These are phyloP conservation scores for Bemisia tabaci DNA, from an alignment of 1,140 invertebrate genomes.

Conservation along the genomic window DNA sequence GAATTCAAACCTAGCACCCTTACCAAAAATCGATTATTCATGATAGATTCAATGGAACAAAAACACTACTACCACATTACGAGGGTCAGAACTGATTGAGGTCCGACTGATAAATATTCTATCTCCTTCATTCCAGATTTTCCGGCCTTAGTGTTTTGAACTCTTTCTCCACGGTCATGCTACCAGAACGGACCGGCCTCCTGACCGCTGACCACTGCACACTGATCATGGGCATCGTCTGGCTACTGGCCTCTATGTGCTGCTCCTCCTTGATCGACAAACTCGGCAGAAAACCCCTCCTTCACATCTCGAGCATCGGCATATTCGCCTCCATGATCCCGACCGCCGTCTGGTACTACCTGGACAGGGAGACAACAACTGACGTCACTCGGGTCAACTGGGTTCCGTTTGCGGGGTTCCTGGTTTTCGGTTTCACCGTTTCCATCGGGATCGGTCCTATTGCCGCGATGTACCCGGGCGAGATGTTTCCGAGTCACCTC, in stretches of 20 bases:
- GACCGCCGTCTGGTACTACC: slow-evolving; percentile 48
- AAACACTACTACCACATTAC: too few relatives aligned
- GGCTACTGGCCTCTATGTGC: slow-evolving; percentile 18
- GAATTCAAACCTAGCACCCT: too few relatives aligned
- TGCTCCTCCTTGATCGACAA: slow-evolving; percentile 37
- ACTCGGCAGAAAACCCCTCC: slow-evolving; percentile 52
- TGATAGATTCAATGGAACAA: too few relatives aligned
- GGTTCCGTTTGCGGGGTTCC: slow-evolving; percentile 55
- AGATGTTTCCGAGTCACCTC: slow-evolving; percentile 55
- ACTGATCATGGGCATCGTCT: not conserved
- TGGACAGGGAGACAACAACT: slow-evolving; percentile 34
- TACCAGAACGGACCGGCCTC: not conserved
- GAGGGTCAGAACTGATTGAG: too few relatives aligned
- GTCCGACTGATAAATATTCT: too few relatives aligned
- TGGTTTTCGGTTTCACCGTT: slow-evolving; percentile 61
- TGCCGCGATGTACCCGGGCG: slow-evolving; percentile 64
- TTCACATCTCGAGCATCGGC: slow-evolving; percentile 45
- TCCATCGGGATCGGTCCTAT: slow-evolving; percentile 64
- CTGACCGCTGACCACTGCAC: not conserved
- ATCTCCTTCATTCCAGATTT: too few relatives aligned
- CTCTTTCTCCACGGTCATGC: slow-evolving; percentile 3
- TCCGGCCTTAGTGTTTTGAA: slow-evolving; percentile 1
- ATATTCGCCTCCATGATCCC: slow-evolving; percentile 46
- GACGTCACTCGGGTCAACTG: slow-evolving; percentile 38
- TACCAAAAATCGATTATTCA: too few relatives aligned